Base-by-base conservation (phyloP, 2,797 vertebrate genomes). In the Rhinatrema bivittatum region DNA sequence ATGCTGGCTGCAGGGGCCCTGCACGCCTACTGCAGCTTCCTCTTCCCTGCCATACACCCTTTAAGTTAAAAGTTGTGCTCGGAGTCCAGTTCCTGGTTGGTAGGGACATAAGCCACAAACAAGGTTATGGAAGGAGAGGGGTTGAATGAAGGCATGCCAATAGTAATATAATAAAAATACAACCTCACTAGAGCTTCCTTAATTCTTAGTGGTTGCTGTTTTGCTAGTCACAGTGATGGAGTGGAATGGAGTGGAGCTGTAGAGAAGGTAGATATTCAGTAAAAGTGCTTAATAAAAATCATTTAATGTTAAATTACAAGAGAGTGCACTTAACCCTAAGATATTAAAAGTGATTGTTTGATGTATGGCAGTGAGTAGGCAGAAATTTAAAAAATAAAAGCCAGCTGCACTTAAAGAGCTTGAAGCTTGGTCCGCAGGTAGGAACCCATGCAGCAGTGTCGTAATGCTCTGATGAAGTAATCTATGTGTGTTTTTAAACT, bases 281-380 rank as follows among this genome's bases (percentile, higher is more conserved):
- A 74, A 73, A 74, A 81, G 75, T 78, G 71, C 73, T 85, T 80
- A 79, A 80, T 81, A 81, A 81, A 79, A 76, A 77, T 82, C 49
- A 70, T 74, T 84, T 78, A 79, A 66, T 79, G 76, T 59, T 62
- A 79, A 65, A 74, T 81, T 81, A 85, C 68, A 76, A 86, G 84
- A n/a, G n/a, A 87, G 78, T 74, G 69, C 75, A 81, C 75, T 75
- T 81, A 77, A 62, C 72, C 76, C 74, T 82, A 79, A 85, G 74
- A 81, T 81, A 81, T 81, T 79, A 79, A 76, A 79, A 76, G 74
- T 70, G 70, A 80, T 81, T 78, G 72, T 84, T 78, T 82, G 76
- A 81, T 66, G 50, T 68, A 72, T 65, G 72, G 62, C 64, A 63
- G 42, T 33, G 65, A 73, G 70, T 65, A 69, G 53, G 54, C 61